Base-by-base conservation (phyloP, 2,113 vertebrate species). In the Stigmatopora argus region DNA sequence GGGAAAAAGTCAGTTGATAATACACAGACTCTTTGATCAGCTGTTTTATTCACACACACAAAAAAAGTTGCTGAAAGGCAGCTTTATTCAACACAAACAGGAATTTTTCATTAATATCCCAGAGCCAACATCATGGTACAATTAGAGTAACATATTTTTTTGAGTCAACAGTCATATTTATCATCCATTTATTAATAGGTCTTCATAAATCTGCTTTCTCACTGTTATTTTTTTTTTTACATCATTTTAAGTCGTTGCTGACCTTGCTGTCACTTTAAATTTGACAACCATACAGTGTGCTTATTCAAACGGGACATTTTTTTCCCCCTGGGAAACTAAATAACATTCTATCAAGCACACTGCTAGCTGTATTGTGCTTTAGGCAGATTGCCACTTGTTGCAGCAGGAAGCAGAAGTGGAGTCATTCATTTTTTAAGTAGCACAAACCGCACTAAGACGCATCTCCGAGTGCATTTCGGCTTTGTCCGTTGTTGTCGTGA, bases 401-500 rank as follows among this genome's bases (percentile, higher is more conserved):
- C 21, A 65, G 7, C 35, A 21, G 45, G 14, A 31, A 10, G 61
- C 38, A 18, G 31, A 17, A 51, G 23, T 34, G 17, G 15, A 51
- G 23, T 51, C 44, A 34, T 19, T 12, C 19, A 60, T 26, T 56
- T 5, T 56, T 31, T 21, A 14, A 13, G 26, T 56, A 31, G 21
- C 53, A 48, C 62, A 15, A 31, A 45, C 41, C 65, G 67, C 82
- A 47, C 60, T 65, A 62, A 67, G 66, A 77, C 69, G 73, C 82
- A 60, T 65, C 70, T 48, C 21, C 19, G 8, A 44, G 56, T 35
- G 1, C 19, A 0, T 10, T 46, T 49, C 26, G 26, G 44, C 45
- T 65, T 75, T 60, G 62, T 90, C 87, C 90, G 70, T 92, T 90
- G 19, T 76, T 88, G 64, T 92, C 93, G 58, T 87, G 77, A 46